A percentile compares a stretch with the other conserved stretches of the same genome.
Evolutionary conservation across 2,888 invertebrate species (phyloP).

Genomic region (Willowsia nigromaculata): DNA sequence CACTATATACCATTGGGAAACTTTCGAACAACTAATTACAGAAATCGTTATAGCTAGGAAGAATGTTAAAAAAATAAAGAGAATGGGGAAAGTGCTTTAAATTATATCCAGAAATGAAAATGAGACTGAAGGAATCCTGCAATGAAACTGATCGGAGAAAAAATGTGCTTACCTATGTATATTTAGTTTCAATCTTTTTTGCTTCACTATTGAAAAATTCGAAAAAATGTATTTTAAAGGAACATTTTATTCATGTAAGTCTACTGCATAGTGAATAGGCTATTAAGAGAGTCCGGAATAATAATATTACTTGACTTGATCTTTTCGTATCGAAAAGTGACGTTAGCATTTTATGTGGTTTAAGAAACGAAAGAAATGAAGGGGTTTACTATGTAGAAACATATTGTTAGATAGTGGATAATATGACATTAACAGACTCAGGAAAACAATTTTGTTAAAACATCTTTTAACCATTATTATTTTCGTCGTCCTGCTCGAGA

Average conservation of each 20-base stretch:
- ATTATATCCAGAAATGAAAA: not conserved
- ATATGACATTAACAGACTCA: not conserved
- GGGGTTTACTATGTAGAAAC: no score
- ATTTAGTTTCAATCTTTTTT: not conserved
- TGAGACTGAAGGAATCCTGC: not conserved
- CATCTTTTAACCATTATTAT: constrained; percentile 3
- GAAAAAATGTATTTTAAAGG: no score
- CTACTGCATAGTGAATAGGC: no score
- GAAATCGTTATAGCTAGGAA: not conserved
- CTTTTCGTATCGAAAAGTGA: no score
- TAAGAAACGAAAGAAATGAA: not conserved
- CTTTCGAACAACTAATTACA: not conserved
- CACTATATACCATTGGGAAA: no score
- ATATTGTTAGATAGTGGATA: no score
- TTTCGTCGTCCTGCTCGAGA: not conserved
- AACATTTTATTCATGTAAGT: no score
- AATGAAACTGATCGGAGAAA: not conserved
- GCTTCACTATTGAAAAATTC: not conserved
- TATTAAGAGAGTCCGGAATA: no score
- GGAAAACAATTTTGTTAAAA: constrained; percentile 39
- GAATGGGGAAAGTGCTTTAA: constrained; percentile 2
- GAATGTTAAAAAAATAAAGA: not conserved
- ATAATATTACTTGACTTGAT: no score
- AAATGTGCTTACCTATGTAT: not conserved
- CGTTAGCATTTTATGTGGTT: no score